Conservation (phyloP, 2,888 invertebrate genomes). For the Himalopsyche tibetana region DNA sequence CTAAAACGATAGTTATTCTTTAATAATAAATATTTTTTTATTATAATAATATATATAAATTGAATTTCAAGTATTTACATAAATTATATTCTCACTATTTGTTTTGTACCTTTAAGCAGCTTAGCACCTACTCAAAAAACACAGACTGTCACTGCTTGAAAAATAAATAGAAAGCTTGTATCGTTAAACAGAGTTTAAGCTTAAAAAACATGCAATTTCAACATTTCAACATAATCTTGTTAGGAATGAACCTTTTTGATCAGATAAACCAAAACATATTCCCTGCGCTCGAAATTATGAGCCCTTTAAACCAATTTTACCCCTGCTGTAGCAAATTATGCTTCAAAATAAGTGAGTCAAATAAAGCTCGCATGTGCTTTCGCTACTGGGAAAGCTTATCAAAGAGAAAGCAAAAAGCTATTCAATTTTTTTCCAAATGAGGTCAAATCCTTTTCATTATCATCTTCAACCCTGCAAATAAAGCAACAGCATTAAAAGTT, state of each 20-base stretch:
- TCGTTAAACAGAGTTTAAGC: neutral
- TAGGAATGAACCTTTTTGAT: slow-evolving; percentile 40
- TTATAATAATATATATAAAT: no score
- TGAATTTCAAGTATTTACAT: no score
- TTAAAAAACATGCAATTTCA: slow-evolving; percentile 36
- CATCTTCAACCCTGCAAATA: slow-evolving; percentile 41
- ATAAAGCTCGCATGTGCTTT: slow-evolving; percentile 42
- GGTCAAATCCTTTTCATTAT: slow-evolving; percentile 42
- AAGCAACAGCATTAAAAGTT: slow-evolving; percentile 43
- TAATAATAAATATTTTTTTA: no score
- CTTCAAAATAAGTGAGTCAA: slow-evolving; percentile 42
- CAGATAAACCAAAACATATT: slow-evolving; percentile 43
- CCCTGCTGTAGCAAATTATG: slow-evolving; percentile 42
- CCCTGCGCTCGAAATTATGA: slow-evolving; percentile 35
- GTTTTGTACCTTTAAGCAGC: neutral
- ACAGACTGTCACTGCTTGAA: neutral
- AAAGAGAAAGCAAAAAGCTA: slow-evolving; percentile 40
- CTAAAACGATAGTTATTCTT: no score
- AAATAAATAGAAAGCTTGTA: neutral
- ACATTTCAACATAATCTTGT: slow-evolving; percentile 24
- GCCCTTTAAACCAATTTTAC: slow-evolving; percentile 42
- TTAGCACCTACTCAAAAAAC: neutral
- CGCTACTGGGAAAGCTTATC: slow-evolving; percentile 31
- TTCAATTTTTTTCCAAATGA: slow-evolving; percentile 40
- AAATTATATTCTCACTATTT: neutral